A percentile compares a stretch with the other conserved stretches of the same genome.
Conservation (phyloP, 2,888 invertebrate species). For the Drosophila fulvimacula region DNA sequence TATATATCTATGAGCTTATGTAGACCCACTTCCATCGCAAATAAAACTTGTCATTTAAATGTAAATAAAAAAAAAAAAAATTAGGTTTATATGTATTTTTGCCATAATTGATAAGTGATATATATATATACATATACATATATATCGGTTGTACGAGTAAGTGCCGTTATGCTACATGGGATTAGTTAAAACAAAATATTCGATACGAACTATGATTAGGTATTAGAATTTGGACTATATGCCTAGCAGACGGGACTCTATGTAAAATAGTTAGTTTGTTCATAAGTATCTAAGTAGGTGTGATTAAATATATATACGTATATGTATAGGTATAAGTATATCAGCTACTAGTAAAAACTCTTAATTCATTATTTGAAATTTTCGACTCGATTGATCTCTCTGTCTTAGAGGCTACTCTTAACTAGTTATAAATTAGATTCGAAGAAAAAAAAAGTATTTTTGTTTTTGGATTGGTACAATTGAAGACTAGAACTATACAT, state of each 20-base stretch:
- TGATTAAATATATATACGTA: slow-evolving; percentile 6
- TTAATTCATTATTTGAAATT: slow-evolving; percentile 32
- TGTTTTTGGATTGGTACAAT: slow-evolving; percentile 54
- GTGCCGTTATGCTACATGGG: slow-evolving; percentile 51
- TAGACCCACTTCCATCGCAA: background rate
- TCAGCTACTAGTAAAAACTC: slow-evolving; percentile 59
- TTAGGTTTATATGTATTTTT: slow-evolving; percentile 30
- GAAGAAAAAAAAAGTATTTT: slow-evolving; percentile 40
- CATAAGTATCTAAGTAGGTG: slow-evolving; percentile 23
- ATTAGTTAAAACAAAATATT: slow-evolving; percentile 38
- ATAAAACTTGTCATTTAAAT: slow-evolving; percentile 11
- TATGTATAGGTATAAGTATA: slow-evolving; percentile 15
- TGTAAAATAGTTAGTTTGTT: slow-evolving; percentile 7
- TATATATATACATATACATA: slow-evolving; percentile 1
- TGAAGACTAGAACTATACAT: slow-evolving; percentile 73
- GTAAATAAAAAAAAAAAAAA: slow-evolving; percentile 46
- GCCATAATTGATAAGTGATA: slow-evolving; percentile 36
- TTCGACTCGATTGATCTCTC: slow-evolving; percentile 10
- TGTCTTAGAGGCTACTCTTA: slow-evolving; percentile 65
- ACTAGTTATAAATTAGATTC: slow-evolving; percentile 51
- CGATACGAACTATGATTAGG: slow-evolving; percentile 48
- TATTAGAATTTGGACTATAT: slow-evolving; percentile 44
- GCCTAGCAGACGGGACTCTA: slow-evolving; percentile 27
- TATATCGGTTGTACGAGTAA: slow-evolving; percentile 45
- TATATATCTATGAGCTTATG: background rate